A percentile compares a stretch with the other conserved stretches of the same genome.
phyloP scores from a whole-genome alignment of 2,113 vertebrate genomes.

The Patagioenas fasciata region DNA sequence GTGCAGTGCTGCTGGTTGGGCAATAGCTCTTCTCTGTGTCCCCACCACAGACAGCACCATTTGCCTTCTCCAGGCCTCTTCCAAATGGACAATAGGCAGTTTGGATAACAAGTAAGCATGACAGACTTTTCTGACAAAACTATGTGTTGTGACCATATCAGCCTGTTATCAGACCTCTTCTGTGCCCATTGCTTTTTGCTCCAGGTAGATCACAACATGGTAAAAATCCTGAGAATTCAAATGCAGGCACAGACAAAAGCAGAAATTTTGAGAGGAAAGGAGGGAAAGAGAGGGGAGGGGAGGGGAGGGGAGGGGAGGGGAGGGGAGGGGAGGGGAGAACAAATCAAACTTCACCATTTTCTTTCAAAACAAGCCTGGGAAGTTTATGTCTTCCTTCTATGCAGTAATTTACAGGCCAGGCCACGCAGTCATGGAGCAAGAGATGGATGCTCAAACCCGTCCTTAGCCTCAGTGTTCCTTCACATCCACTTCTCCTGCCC shows the following conservation, averaged over 20 bases:
- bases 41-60: not conserved
- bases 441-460: fast-evolving
- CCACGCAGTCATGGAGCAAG: not conserved
- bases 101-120: not conserved
- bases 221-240: not conserved
- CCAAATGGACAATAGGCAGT: not conserved
- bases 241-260: not conserved
- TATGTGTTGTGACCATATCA: not conserved
- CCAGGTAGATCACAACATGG: not conserved
- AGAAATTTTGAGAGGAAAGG: not conserved
- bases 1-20: not conserved
- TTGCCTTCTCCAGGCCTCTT: not conserved
- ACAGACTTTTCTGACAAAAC: not conserved
- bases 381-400: not conserved
- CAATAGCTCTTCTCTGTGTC: not conserved
- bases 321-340: not conserved
- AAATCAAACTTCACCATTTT: not conserved
- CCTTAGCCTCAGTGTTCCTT: not conserved
- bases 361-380: not conserved
- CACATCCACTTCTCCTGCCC: not conserved
- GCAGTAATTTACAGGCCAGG: not conserved
- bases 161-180: not conserved
- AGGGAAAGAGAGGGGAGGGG: too few relatives aligned
- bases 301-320: too few relatives aligned
- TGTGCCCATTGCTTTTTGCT: not conserved